Base-by-base conservation (phyloP, 2,797 vertebrate genomes). In the Hypotaenidia philippensis region DNA sequence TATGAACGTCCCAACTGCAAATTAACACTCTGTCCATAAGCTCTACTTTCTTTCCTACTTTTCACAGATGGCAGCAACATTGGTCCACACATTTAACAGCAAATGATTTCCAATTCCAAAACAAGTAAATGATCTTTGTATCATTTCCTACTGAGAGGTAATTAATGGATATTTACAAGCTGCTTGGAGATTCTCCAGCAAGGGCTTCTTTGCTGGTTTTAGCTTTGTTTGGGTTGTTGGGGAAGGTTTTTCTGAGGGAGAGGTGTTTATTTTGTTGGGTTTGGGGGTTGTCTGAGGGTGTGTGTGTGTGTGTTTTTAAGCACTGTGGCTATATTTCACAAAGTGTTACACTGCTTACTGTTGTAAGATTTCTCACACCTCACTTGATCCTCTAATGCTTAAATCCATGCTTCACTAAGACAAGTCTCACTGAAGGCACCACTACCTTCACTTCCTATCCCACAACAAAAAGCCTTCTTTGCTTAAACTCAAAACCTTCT, bases 101-200 rank as follows among this genome's bases (percentile, higher is more conserved):
- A 78, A 95, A 84, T 52, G 44, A 93, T 88, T 94, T 91, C 41
- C 74, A 89, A 83, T 85, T 94, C 34, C 50, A 83, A 86, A 92
- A 90, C 65, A 94, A 85, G 75, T 75, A 95, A 96, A 84, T 79
- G 44, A 89, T 92, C 93, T 89, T 83, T 78, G 27, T 85, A 85
- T 78, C 72, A 22, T 87, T 80, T 87, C 93, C 89, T 61, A 87
- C 82, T 64, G 89, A 92, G 90, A 80, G 6, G 69, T 87, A 96
- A 96, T 95, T 95, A 95, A 94, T 76, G 61, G 61, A 87, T 93
- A 93, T 89, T 89, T 89, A 22, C 87, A 96, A 92, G 81, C 82
- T 92, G 64, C 57, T 93, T 92, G 79, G 87, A 95, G 53, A 93
- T 75, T 12, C 32, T 93, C 78, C 82, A 84, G 11, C 44, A 50